Evolutionary conservation across 2,797 vertebrate genomes (phyloP).

Genomic region (Sarcoramphus papa): DNA sequence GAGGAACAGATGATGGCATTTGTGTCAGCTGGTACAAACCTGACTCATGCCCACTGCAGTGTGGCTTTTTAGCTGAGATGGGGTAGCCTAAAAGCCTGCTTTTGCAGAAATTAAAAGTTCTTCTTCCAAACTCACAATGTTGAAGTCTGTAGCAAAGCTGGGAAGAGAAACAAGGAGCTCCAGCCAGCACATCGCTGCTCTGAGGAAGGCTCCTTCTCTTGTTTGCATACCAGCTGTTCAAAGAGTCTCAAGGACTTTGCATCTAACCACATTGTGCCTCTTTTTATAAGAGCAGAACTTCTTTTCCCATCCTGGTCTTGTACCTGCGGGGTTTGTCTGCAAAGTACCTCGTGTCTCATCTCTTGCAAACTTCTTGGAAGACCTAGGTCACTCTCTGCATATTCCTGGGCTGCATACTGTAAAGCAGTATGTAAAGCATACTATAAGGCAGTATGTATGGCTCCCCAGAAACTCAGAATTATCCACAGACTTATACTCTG

Average conservation of each 20-base stretch:
- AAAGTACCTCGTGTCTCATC: accelerated
- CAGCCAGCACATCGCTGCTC: background rate
- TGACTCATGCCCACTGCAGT: accelerated
- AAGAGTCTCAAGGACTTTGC: background rate
- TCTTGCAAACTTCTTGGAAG: accelerated
- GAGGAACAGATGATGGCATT: background rate
- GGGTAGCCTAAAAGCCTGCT: background rate
- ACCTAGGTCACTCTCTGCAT: background rate
- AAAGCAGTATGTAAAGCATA: background rate
- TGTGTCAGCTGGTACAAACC: background rate
- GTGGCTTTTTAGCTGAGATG: background rate
- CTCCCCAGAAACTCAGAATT: background rate
- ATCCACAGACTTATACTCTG: background rate
- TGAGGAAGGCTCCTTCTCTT: background rate
- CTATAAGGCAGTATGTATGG: background rate
- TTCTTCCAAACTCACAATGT: background rate
- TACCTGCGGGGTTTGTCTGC: background rate
- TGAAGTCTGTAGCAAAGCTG: background rate
- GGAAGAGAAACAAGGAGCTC: background rate
- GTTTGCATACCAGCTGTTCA: background rate
- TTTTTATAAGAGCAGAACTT: background rate
- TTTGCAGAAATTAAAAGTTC: background rate
- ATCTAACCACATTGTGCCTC: background rate
- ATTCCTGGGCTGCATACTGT: background rate
- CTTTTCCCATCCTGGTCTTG: background rate